Conservation (phyloP, 1,140 invertebrate species). For the Pristionchus pacificus region DNA sequence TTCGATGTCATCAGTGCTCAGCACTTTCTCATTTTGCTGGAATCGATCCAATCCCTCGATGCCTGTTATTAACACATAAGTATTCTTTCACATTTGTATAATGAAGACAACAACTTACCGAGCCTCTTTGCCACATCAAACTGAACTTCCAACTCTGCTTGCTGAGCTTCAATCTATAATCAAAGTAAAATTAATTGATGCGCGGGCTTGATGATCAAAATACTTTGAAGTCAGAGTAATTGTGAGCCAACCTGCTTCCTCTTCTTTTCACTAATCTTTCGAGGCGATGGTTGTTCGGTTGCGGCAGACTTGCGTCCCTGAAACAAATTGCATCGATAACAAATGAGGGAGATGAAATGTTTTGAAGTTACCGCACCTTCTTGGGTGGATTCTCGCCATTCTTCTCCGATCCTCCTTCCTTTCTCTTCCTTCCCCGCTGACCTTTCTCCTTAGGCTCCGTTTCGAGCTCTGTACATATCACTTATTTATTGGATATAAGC, state of each 20-base stretch:
- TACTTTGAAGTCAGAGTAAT: background rate
- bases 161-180: background rate
- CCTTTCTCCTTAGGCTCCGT: background rate
- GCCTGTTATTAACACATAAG: background rate
- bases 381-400: background rate
- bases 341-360: too few relatives aligned
- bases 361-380: background rate
- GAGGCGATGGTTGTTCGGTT: background rate
- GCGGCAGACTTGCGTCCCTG: background rate
- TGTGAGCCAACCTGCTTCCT: background rate
- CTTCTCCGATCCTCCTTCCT: background rate
- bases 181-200: background rate
- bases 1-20: background rate
- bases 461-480: background rate
- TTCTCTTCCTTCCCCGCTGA: too few relatives aligned
- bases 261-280: background rate
- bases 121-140: background rate
- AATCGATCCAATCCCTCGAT: background rate
- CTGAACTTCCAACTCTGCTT: background rate
- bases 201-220: too few relatives aligned
- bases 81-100: background rate
- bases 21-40: background rate
- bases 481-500: too few relatives aligned
- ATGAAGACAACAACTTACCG: background rate
- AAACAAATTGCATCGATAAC: background rate